Evolutionary conservation across 2,888 invertebrate species (phyloP).

Genomic region (Teinopalpus imperialis): DNA sequence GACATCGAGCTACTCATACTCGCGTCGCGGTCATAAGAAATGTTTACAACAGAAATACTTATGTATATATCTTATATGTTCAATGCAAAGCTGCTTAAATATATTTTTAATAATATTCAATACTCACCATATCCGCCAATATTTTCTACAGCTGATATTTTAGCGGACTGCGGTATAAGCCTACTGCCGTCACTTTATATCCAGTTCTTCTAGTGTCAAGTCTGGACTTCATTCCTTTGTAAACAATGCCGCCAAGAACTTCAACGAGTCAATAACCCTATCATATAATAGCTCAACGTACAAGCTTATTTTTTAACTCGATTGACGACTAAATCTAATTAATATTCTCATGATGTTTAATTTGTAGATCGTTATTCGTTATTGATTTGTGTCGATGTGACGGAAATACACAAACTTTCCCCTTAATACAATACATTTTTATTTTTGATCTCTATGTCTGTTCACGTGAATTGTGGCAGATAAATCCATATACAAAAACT

Average conservation of each 20-base stretch:
- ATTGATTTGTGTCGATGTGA: slow-evolving; percentile 1
- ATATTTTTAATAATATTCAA: no score
- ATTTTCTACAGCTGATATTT: slow-evolving; percentile 53
- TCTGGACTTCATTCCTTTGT: slow-evolving; percentile 75
- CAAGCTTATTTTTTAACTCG: slow-evolving; percentile 19
- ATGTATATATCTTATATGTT: no score
- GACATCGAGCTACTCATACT: no score
- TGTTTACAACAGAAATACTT: no score
- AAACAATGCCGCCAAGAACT: slow-evolving; percentile 60
- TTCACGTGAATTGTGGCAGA: no score
- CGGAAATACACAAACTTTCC: background rate
- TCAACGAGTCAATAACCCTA: slow-evolving; percentile 56
- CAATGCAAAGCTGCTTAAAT: no score
- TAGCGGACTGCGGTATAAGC: slow-evolving; percentile 57
- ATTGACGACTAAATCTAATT: slow-evolving; percentile 21
- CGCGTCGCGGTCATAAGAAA: no score
- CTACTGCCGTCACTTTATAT: slow-evolving; percentile 71
- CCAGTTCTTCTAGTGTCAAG: slow-evolving; percentile 70
- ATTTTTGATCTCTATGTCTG: background rate
- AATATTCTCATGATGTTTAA: slow-evolving; percentile 17
- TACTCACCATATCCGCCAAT: slow-evolving; percentile 66
- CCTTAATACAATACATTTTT: background rate
- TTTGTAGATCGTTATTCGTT: slow-evolving; percentile 17
- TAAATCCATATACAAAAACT: no score
- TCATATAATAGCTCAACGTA: slow-evolving; percentile 38